Base-by-base conservation (phyloP, 2,113 vertebrate species). In the Apteryx owenii region DNA sequence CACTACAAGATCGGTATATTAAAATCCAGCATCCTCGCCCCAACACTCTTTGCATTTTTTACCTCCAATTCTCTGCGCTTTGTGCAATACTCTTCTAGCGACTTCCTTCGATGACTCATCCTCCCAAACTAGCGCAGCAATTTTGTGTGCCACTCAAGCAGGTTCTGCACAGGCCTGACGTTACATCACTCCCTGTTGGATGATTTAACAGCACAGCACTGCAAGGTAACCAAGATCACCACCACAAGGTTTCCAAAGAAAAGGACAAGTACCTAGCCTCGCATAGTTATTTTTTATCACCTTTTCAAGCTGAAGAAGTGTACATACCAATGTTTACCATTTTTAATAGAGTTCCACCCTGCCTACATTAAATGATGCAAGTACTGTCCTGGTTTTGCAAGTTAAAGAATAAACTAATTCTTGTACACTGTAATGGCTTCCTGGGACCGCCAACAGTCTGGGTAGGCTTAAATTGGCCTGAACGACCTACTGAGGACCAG, bases 31-130 rank as follows among this genome's bases (percentile, higher is more conserved):
- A 88, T 91, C 82, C 76, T 96, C 92, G 96, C 88, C 80, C 95
- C 88, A 88, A 83, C 33, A 7, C 93, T 93, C 81, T 95, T 89
- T 76, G 48, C 87, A 93, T 96, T 96, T 95, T 95, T 96, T 93
- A 96, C 96, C 95, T 95, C 95, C 42, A 90, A 94, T 95, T 77
- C 96, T 85, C 93, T 95, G 80, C 58, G 81, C 76, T 93, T 86
- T 73, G 82, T 86, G 96, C 17, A 29, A 93, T 58, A 17, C 90
- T 96, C 85, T 91, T 36, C 62, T 92, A 96, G 88, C 2, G 76
- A 88, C 90, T 97, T 96, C 96, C 96, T 95, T 70, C 88, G 95
- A 78, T 97, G 96, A 97, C 96, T 97, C 96, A 97, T 95, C 93
- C 85, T 64, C 95, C 44, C 9, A 1, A 85, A 90, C 96, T 6